A percentile compares a stretch with the other conserved stretches of the same genome.
Conservation (phyloP, 2,797 vertebrate species). For the Chromis chromis region DNA sequence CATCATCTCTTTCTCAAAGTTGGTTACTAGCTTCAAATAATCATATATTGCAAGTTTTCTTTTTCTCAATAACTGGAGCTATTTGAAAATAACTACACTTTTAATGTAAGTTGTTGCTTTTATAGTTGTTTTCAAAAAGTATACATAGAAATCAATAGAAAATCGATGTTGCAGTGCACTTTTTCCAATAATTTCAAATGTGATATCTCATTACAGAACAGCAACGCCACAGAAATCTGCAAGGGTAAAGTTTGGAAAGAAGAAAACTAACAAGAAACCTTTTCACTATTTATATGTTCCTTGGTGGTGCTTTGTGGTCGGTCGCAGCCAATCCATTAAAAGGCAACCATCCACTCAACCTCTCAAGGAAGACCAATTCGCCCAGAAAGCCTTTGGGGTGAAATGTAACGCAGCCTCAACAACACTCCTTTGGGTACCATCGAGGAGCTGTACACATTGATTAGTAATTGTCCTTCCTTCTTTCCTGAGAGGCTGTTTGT, state of each 20-base stretch:
- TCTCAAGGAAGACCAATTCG: slow-evolving; percentile 35
- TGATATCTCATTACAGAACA: too few species aligned
- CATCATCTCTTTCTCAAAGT: not conserved
- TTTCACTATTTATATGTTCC: not conserved
- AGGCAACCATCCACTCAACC: slow-evolving; percentile 32
- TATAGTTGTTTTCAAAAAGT: too few species aligned
- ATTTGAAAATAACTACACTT: not conserved
- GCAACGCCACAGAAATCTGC: not conserved
- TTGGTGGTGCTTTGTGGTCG: slow-evolving; percentile 37
- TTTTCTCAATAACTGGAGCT: not conserved
- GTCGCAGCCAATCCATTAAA: slow-evolving; percentile 47
- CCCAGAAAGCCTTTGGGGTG: slow-evolving; percentile 36
- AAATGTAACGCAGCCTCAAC: slow-evolving; percentile 62
- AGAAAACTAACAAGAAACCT: not conserved
- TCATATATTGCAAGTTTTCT: not conserved
- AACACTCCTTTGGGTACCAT: slow-evolving; percentile 58
- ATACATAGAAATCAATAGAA: not conserved
- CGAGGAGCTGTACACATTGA: slow-evolving; percentile 68
- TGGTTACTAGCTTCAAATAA: not conserved
- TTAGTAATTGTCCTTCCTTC: slow-evolving; percentile 68
- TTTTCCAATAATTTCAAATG: too few species aligned
- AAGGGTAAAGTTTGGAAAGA: not conserved
- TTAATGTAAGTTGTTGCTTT: not conserved
- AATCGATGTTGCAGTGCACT: not conserved
- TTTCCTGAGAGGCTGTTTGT: slow-evolving; percentile 67